phyloP scores from a whole-genome alignment of 1,140 invertebrate genomes.

The Cephus cinctus region DNA sequence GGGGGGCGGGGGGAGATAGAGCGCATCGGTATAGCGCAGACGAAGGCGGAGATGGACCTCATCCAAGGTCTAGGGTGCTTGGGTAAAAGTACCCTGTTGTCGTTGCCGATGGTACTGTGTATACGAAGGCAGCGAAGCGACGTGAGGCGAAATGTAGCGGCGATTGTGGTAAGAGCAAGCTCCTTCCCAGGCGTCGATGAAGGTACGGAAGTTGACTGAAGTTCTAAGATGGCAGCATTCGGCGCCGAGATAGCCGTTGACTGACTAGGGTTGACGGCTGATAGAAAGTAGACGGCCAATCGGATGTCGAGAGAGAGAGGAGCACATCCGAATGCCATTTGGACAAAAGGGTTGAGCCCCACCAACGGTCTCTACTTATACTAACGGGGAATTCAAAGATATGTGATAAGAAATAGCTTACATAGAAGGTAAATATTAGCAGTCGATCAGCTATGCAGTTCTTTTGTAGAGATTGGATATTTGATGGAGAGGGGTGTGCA shows the following conservation, averaged over 20 bases:
- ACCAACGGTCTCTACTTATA: slow-evolving; percentile 58
- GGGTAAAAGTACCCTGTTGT: too few relatives aligned
- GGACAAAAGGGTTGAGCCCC: slow-evolving; percentile 54
- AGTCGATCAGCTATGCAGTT: slow-evolving; percentile 40
- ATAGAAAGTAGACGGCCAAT: slow-evolving; percentile 53
- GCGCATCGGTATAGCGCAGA: too few relatives aligned
- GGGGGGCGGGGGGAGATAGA: too few relatives aligned
- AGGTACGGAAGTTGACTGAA: too few relatives aligned
- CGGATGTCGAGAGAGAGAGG: slow-evolving; percentile 49
- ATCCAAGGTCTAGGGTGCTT: too few relatives aligned
- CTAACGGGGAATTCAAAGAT: slow-evolving; percentile 58
- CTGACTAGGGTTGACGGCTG: slow-evolving; percentile 34
- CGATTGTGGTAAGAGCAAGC: too few relatives aligned
- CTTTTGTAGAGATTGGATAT: not conserved
- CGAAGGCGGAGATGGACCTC: too few relatives aligned
- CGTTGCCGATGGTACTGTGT: too few relatives aligned
- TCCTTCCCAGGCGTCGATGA: too few relatives aligned
- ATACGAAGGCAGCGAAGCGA: too few relatives aligned
- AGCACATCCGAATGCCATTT: slow-evolving; percentile 55
- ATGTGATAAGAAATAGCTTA: slow-evolving; percentile 47
- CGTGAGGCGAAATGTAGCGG: too few relatives aligned
- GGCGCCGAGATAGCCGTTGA: not conserved
- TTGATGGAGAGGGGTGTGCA: not conserved
- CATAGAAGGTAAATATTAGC: slow-evolving; percentile 27
- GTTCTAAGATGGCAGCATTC: too few relatives aligned